Evolutionary conservation across 2,888 invertebrate genomes (phyloP).

Genomic region (Hofmannophila pseudospretella): DNA sequence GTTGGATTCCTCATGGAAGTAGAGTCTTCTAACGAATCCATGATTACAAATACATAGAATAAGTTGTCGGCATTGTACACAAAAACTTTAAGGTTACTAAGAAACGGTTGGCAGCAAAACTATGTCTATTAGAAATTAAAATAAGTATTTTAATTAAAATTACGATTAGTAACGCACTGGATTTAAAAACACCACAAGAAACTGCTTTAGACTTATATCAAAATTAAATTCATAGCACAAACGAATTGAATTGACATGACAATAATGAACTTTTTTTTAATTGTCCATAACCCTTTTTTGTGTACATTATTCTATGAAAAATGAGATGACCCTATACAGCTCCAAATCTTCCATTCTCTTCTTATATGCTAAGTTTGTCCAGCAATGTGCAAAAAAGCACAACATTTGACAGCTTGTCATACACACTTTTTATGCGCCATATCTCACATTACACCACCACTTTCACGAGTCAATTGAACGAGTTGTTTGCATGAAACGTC

Average conservation of each 20-base stretch:
- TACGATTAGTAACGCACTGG: background rate
- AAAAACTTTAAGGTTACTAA: slow-evolving; percentile 53
- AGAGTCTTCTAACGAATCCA: slow-evolving; percentile 58
- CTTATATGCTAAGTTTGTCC: too few relatives aligned
- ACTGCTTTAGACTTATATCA: slow-evolving; percentile 7
- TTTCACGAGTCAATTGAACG: too few relatives aligned
- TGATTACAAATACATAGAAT: slow-evolving; percentile 45
- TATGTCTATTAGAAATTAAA: background rate
- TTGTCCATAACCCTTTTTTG: too few relatives aligned
- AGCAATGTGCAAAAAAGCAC: too few relatives aligned
- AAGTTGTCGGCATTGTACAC: slow-evolving; percentile 61
- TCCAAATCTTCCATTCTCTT: too few relatives aligned
- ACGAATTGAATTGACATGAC: slow-evolving; percentile 10
- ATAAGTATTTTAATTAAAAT: background rate
- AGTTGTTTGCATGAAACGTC: too few relatives aligned
- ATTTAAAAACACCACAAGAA: slow-evolving; percentile 1
- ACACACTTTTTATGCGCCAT: too few relatives aligned
- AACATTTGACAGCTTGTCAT: too few relatives aligned
- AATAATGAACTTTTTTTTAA: too few relatives aligned
- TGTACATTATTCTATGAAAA: too few relatives aligned
- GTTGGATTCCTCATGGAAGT: slow-evolving; percentile 37
- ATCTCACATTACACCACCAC: too few relatives aligned
- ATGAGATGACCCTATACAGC: too few relatives aligned
- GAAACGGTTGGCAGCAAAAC: slow-evolving; percentile 6
- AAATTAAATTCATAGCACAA: slow-evolving; percentile 10